Evolutionary conservation across 2,113 vertebrate genomes (phyloP), one percentile per base, ranked within the genome.

Genomic region (Hippocampus guttulatus): DNA sequence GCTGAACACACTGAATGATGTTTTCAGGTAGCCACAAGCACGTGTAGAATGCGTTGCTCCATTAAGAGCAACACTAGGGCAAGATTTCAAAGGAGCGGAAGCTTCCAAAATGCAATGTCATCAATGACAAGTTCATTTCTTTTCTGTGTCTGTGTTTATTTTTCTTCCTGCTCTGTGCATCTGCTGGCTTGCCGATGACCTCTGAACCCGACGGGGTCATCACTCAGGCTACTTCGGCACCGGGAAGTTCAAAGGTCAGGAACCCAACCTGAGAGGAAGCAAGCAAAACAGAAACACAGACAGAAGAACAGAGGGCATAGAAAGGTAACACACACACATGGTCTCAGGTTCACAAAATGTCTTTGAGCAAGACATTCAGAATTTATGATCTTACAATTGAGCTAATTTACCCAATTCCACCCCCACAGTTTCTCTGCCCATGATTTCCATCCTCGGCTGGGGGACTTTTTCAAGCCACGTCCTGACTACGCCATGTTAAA

Each of bases 241-340:
- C 76, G 16, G 75, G 78, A 86, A 75, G 84, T 77, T 86, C 75
- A 84, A n/a, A 75, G 87, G 85, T 87, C 82, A 82, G 27, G 57
- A 12, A 57, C 61, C 77, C 33, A 76, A 83, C 83, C 87, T 79
- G 69, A 60, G 74, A 81, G 88, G 87, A 87, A 88, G 78, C 71
- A 63, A 65, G 27, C 6, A 3, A 61, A 16, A 61, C 58, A 9
- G 27, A 33, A 8, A 30, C 27, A 61, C 27, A 33, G 27, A 5
- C 27, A 18, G 73, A 72, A 72, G 80, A 75, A 78, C 77, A 74
- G 49, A 75, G 77, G 77, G 30, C 75, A 71, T 30, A 15, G 64
- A n/a, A 77, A 82, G 80, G 80, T 81, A 75, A 51, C 47, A 51
- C 47, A 18, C 33, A 33, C 30, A 33, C 30, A 33, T 5, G 30